Percentiles rank a stretch among this genome's conserved stretches.
Conservation (phyloP, 1,140 invertebrate species). For the Hesperophylax magnus region DNA sequence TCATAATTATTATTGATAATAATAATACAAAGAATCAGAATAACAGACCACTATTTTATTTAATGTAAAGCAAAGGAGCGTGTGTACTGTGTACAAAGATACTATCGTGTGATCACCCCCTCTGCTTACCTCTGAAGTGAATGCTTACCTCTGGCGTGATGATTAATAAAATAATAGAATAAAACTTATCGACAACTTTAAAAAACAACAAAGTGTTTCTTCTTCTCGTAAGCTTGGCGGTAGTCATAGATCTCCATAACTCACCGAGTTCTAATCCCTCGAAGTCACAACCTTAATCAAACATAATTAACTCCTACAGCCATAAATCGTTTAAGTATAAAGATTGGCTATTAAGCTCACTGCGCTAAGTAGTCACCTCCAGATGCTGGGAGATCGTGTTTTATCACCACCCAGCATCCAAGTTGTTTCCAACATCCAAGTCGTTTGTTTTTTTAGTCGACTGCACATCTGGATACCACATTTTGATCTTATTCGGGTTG, state of each 20-base stretch:
- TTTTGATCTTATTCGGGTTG: constrained; percentile 21
- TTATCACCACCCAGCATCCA: not conserved
- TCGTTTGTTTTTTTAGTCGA: not conserved
- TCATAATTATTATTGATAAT: no score
- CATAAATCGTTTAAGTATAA: constrained; percentile 12
- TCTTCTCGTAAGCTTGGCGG: no score
- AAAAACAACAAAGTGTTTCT: no score
- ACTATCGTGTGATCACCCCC: no score
- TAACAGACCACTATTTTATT: no score
- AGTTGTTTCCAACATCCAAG: not conserved
- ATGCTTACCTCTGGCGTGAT: no score
- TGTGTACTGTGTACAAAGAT: no score
- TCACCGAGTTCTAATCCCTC: constrained; percentile 3
- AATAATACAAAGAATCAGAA: no score
- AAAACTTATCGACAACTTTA: no score
- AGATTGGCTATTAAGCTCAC: not conserved
- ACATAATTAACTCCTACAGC: not conserved
- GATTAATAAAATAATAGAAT: no score
- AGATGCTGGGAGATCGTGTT: not conserved
- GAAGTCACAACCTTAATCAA: constrained; percentile 1
- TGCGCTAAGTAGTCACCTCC: not conserved
- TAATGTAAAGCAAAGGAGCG: no score
- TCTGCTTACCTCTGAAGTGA: no score
- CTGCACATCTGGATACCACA: constrained; percentile 28
- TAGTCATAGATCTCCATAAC: not conserved